phyloP scores from a whole-genome alignment of 2,888 invertebrate genomes.

The Acrobasis consociella region DNA sequence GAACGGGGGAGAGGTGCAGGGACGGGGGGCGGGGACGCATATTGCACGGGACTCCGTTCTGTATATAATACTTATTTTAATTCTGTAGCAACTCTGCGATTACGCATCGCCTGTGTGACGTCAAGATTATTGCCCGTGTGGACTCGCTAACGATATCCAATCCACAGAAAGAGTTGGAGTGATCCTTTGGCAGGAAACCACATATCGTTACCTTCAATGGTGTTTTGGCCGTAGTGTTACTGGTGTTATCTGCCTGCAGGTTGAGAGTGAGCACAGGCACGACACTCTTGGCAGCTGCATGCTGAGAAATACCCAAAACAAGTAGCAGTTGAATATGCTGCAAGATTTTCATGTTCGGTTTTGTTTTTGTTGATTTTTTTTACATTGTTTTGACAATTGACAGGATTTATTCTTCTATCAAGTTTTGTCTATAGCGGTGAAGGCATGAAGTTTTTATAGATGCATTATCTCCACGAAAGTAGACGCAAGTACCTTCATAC shows the following conservation, averaged over 20 bases:
- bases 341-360: conserved; percentile 37
- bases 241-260: conserved; percentile 29
- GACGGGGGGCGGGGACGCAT: no score
- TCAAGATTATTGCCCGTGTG: no score
- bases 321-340: conserved; percentile 22
- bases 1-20: no score
- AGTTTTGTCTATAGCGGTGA: not conserved
- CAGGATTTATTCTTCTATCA: not conserved
- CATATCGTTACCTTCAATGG: conserved; percentile 34
- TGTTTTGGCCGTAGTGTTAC: conserved; percentile 30
- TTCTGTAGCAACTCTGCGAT: no score
- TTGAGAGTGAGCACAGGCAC: conserved; percentile 52
- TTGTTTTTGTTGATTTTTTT: conserved; percentile 31
- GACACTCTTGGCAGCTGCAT: conserved; percentile 36
- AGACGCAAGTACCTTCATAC: no score
- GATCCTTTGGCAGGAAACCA: not conserved
- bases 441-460: not conserved
- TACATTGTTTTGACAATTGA: not conserved
- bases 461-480: no score
- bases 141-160: no score
- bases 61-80: no score
- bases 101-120: no score
- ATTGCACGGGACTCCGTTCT: no score
- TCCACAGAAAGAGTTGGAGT: no score
- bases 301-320: not conserved